Percentiles rank a stretch among this genome's conserved stretches.
phyloP scores from a whole-genome alignment of 2,888 invertebrate species.

The Anodontia alba region DNA sequence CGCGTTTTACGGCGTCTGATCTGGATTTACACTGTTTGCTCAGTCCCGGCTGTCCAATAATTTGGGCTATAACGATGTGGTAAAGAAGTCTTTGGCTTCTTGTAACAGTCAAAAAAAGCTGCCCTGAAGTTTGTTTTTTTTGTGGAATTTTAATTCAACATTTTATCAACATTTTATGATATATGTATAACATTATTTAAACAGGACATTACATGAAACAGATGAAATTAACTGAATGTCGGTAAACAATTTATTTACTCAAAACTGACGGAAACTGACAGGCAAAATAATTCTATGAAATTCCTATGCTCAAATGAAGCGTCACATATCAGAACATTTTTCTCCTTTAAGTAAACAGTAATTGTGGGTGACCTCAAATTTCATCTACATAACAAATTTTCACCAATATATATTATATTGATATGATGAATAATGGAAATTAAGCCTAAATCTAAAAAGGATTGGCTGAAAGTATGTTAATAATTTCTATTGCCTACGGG shows the following conservation, averaged over 20 bases:
- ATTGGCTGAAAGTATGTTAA: background rate
- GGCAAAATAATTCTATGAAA: background rate
- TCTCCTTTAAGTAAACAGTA: background rate
- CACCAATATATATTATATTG: too few species aligned
- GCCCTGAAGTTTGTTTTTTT: too few species aligned
- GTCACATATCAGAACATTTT: background rate
- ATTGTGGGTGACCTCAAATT: background rate
- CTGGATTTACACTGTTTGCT: too few species aligned
- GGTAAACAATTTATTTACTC: background rate
- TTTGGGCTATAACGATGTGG: too few species aligned
- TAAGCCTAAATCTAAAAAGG: background rate
- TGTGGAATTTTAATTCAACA: too few species aligned
- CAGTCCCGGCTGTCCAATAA: too few species aligned
- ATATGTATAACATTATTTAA: too few species aligned
- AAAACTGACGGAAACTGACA: background rate
- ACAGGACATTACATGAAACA: background rate
- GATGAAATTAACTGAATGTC: background rate
- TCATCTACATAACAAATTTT: conserved; percentile 2
- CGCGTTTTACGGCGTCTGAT: too few species aligned
- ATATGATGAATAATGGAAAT: background rate
- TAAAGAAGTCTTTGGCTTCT: too few species aligned
- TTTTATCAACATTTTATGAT: too few species aligned
- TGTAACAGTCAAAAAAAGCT: too few species aligned
- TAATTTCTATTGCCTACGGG: background rate
- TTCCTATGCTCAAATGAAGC: background rate